Evolutionary conservation across 2,888 invertebrate species (phyloP), one percentile per base, ranked within the genome.

Genomic region (Patella ulyssiponensis): DNA sequence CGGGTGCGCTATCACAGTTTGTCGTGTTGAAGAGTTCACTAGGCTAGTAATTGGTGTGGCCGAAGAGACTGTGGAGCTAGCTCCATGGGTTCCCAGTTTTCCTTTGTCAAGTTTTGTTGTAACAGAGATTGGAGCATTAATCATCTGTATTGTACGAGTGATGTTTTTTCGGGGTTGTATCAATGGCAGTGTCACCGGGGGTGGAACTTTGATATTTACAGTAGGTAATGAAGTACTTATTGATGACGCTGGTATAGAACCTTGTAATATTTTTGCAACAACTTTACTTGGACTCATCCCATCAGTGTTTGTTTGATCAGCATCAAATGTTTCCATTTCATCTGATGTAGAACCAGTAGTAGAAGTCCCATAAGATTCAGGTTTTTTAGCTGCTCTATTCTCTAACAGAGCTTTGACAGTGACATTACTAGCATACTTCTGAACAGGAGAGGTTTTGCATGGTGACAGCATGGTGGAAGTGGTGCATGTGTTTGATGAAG

Each of bases 361-460:
- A n/a, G 64, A 64, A 51, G 74, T 74, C 17, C 53, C 56, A 14
- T 17, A 69, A 9, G 52, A 75, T 5, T 85, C 84, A 1, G 73
- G 33, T 27, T 84, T 84, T 17, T 76, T 75, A 2, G 81, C 70
- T 7, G 82, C 88, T 74, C 88, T 77, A 70, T 84, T 89, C 79
- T 89, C 88, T 72, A 90, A 81, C 69, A 90, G 80, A 51, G 86
- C 86, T 83, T 89, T 89, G 1, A 90, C 90, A 15, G 90, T 90
- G 20, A 90, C 86, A 79, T 89, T 89, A 23, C 85, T 85, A 15
- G 90, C 89, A 79, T 89, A 90, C 73, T 88, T 87, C 33, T 73
- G 71, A 51, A 74, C 77, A n/a, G 69, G 56, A 20, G 76, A 79
- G 72, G 71, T 76, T 58, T 58, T 27, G 23, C 52, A 20, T 33